These are phyloP conservation scores for Sminthurides aquaticus DNA, from an alignment of 2,888 invertebrate species.

Conservation along the genomic window DNA sequence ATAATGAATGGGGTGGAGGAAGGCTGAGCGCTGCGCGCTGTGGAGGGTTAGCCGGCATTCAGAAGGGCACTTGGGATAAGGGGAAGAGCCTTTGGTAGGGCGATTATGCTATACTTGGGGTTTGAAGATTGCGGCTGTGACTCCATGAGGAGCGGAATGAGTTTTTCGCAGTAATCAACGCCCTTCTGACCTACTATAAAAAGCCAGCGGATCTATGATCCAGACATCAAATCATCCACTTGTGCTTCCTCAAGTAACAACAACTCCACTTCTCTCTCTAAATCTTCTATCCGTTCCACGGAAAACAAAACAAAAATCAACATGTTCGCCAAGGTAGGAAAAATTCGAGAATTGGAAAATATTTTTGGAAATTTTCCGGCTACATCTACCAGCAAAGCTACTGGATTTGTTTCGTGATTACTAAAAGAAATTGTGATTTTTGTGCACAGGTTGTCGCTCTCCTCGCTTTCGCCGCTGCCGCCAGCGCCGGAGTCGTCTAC, in stretches of 20 bases:
- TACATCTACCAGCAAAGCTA: no score
- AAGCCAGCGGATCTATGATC: constrained; percentile 7
- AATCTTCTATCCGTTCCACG: constrained; percentile 16
- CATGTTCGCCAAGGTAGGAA: constrained; percentile 21
- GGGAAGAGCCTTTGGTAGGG: neutral
- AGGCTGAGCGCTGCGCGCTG: neutral
- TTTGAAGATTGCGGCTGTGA: neutral
- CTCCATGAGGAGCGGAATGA: neutral
- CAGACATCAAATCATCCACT: constrained; percentile 19
- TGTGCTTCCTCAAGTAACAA: constrained; percentile 16
- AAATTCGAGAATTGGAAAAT: no score
- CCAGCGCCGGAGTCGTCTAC: constrained; percentile 11
- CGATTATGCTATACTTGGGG: no score
- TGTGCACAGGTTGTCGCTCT: constrained; percentile 22
- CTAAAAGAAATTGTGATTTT: neutral
- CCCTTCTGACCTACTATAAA: constrained; percentile 27
- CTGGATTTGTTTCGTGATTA: neutral
- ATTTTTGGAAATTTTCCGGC: no score
- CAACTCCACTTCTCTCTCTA: constrained; percentile 5
- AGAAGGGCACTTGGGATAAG: neutral
- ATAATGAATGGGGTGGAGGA: neutral
- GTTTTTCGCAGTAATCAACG: constrained; percentile 5
- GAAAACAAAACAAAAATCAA: constrained; percentile 17
- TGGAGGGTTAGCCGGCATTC: neutral
- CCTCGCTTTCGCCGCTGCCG: constrained; percentile 24